Percentiles rank a stretch among this genome's conserved stretches.
These are phyloP conservation scores for Nematolebias whitei DNA, from an alignment of 2,113 vertebrate species.

Conservation along the genomic window DNA sequence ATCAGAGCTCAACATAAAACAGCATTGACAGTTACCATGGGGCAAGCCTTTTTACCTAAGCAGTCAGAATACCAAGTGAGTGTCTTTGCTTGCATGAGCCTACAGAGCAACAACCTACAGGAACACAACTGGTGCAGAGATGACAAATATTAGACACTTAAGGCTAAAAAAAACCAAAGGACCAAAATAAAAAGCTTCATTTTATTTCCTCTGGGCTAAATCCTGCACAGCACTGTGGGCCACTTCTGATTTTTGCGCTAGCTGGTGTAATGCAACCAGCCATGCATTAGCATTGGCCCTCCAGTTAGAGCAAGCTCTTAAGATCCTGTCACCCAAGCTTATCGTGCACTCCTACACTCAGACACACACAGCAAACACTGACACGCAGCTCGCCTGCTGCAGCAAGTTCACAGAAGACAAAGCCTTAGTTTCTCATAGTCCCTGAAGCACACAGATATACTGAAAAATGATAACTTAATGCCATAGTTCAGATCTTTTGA, in stretches of 20 bases:
- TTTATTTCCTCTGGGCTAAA: constrained; percentile 72
- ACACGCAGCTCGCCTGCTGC: constrained; percentile 39
- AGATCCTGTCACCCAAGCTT: constrained; percentile 80
- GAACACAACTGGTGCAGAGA: constrained; percentile 50
- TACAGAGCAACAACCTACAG: constrained; percentile 57
- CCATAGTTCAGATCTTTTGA: not conserved
- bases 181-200: constrained; percentile 64
- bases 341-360: constrained; percentile 60
- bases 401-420: not conserved
- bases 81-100: constrained; percentile 37
- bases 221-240: constrained; percentile 65
- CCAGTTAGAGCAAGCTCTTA: constrained; percentile 77
- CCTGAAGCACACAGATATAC: not conserved
- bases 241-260: constrained; percentile 77
- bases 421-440: constrained; percentile 1
- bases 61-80: constrained; percentile 58
- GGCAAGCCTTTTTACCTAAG: constrained; percentile 68
- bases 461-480: not conserved
- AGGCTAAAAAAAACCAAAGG: constrained; percentile 70
- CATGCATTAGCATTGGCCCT: constrained; percentile 83
- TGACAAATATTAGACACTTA: constrained; percentile 69
- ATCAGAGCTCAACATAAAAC: constrained; percentile 50
- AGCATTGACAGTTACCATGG: constrained; percentile 70
- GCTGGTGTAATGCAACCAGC: constrained; percentile 80
- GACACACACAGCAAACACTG: constrained; percentile 22